A percentile compares a stretch with the other conserved stretches of the same genome.
Conservation (phyloP, 2,797 vertebrate genomes). For the Sitta carolinensis region DNA sequence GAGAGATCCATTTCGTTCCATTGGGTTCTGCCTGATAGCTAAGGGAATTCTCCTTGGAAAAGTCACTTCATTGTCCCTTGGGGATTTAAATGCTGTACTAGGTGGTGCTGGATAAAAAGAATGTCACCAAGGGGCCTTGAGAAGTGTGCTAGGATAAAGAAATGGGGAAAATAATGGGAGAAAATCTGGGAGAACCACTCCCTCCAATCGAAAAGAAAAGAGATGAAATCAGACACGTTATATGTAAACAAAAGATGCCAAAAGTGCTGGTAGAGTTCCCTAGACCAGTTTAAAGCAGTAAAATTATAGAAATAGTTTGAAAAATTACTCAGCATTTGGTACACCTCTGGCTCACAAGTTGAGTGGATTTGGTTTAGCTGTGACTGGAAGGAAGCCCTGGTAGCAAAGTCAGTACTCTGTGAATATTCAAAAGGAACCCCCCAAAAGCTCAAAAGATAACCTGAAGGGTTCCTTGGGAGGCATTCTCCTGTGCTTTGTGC, state of each 20-base stretch:
- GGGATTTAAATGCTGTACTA: background rate
- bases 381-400: background rate
- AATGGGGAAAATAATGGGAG: background rate
- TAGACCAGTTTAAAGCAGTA: background rate
- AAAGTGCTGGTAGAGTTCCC: background rate
- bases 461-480: background rate
- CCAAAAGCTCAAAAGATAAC: background rate
- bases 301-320: background rate
- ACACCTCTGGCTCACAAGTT: background rate
- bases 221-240: background rate
- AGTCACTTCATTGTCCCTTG: background rate
- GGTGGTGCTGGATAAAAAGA: background rate
- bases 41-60: background rate
- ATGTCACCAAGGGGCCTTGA: background rate
- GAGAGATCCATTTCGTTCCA: rapidly evolving
- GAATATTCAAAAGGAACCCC: background rate
- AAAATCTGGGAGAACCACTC: background rate
- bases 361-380: background rate
- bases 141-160: background rate
- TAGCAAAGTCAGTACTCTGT: rapidly evolving
- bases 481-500: background rate
- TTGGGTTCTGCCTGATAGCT: background rate
- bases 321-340: background rate
- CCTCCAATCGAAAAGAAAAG: background rate
- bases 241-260: background rate